Evolutionary conservation across 2,113 vertebrate species (phyloP).

Genomic region (Ginglymostoma cirratum): DNA sequence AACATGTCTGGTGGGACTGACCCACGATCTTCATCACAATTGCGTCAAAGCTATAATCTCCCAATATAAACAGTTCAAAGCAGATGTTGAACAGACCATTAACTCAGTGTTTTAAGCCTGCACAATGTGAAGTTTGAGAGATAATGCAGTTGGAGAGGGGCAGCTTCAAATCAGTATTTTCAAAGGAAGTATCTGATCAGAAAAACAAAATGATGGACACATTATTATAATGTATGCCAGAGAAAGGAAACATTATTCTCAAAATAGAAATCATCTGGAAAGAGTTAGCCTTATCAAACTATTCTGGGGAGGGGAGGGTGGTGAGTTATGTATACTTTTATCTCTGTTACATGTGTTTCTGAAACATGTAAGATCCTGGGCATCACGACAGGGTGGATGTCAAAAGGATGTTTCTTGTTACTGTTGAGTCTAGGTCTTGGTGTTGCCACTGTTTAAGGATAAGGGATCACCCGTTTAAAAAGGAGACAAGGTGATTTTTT

Average conservation of each 20-base stretch:
- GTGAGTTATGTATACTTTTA: background rate
- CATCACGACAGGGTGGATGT: no score
- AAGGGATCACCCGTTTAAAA: no score
- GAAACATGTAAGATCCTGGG: no score
- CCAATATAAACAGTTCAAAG: slow-evolving; percentile 30
- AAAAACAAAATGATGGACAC: background rate
- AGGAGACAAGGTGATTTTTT: no score
- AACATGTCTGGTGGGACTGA: slow-evolving; percentile 29
- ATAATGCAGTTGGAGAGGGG: background rate
- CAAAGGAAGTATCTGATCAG: background rate
- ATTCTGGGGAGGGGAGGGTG: background rate
- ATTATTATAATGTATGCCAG: background rate
- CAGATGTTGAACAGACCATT: slow-evolving; percentile 26
- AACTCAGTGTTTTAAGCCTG: background rate
- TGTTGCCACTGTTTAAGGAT: no score
- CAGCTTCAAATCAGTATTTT: slow-evolving; percentile 9
- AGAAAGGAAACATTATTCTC: background rate
- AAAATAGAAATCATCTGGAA: background rate
- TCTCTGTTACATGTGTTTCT: background rate
- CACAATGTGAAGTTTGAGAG: background rate
- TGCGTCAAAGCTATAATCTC: slow-evolving; percentile 32
- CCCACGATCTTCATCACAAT: slow-evolving; percentile 11
- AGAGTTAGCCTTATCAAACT: background rate
- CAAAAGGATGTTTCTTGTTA: no score
- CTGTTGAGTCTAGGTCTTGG: no score